Percentiles rank a stretch among this genome's conserved stretches.
These are phyloP conservation scores for Drosophila setosimentum DNA, from an alignment of 2,888 invertebrate genomes.

Conservation along the genomic window DNA sequence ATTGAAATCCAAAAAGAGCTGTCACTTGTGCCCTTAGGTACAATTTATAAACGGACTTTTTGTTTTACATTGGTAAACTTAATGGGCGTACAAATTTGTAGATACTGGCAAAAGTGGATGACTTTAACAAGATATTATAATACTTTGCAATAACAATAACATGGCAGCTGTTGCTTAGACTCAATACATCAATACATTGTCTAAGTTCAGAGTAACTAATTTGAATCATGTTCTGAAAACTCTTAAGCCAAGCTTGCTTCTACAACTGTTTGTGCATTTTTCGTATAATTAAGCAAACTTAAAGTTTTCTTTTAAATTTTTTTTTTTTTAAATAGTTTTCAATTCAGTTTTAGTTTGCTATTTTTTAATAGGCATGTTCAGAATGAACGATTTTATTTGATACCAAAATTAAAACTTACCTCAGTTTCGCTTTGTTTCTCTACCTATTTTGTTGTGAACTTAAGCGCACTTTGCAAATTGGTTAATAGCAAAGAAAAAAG, in stretches of 20 bases:
- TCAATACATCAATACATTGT: neutral
- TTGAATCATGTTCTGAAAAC: neutral
- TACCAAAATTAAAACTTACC: slow-evolving; percentile 19
- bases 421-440: neutral
- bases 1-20: slow-evolving; percentile 11
- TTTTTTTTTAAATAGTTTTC: neutral
- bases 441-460: slow-evolving; percentile 57
- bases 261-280: neutral
- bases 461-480: slow-evolving; percentile 78
- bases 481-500: slow-evolving; percentile 66
- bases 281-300: neutral
- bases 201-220: neutral
- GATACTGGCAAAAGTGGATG: neutral
- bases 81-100: neutral
- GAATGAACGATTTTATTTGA: neutral
- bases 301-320: neutral
- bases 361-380: neutral
- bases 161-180: neutral
- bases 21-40: neutral
- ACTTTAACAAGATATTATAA: neutral
- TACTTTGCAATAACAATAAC: neutral
- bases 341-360: neutral
- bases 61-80: neutral
- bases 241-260: neutral
- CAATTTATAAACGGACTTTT: neutral